phyloP scores from a whole-genome alignment of 2,888 invertebrate genomes.

The Tetragonisca angustula region DNA sequence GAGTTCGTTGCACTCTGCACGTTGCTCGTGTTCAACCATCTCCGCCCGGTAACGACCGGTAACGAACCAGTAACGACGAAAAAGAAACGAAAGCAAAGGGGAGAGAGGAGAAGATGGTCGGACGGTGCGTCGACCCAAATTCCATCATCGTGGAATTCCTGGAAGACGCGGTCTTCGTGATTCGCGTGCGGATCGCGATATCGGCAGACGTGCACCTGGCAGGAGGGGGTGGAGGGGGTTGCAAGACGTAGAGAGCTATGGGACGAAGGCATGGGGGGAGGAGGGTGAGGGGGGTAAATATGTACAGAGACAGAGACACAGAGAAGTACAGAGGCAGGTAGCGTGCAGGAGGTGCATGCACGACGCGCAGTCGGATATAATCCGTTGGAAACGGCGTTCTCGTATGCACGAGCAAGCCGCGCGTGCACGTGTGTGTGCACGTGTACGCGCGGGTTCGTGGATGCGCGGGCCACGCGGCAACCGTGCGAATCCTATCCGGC shows the following conservation, averaged over 20 bases:
- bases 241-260: not conserved
- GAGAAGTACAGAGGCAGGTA: not conserved
- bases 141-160: conserved; percentile 68
- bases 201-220: conserved; percentile 52
- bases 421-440: conserved; percentile 16
- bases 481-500: conserved; percentile 76
- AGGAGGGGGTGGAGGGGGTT: no score
- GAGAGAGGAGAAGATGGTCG: conserved; percentile 18
- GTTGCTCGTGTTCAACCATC: not conserved
- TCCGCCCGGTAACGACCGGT: not conserved
- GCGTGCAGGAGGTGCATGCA: conserved; percentile 56
- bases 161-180: conserved; percentile 58
- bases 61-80: not conserved
- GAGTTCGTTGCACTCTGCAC: not conserved
- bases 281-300: conserved; percentile 23
- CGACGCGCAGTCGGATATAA: conserved; percentile 64
- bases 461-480: conserved; percentile 21
- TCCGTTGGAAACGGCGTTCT: conserved; percentile 64
- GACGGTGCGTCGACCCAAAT: conserved; percentile 64
- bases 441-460: not conserved
- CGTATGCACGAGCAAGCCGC: conserved; percentile 61
- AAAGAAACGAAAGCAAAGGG: not conserved
- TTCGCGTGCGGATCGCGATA: conserved; percentile 71
- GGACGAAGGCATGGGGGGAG: not conserved
- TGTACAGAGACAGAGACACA: not conserved